These are phyloP conservation scores for Noctuana brunneofusca DNA, from an alignment of 2,888 invertebrate genomes.

Conservation along the genomic window DNA sequence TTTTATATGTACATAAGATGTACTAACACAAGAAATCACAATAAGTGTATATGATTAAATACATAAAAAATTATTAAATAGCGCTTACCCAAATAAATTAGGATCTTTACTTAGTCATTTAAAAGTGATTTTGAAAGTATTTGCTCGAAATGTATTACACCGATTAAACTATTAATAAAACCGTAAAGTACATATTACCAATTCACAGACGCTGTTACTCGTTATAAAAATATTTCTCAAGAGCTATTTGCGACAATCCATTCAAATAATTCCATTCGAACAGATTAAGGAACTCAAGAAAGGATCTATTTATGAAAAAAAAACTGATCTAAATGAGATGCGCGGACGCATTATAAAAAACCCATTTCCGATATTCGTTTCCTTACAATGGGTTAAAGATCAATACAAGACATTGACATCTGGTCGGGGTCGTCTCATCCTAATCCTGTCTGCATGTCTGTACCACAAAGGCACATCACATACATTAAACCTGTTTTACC, in stretches of 20 bases:
- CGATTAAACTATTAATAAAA: slow-evolving; percentile 7
- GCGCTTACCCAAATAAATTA: neutral
- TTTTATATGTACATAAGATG: too few species aligned
- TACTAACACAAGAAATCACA: too few species aligned
- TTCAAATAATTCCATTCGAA: slow-evolving; percentile 26
- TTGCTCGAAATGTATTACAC: neutral
- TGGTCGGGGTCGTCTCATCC: slow-evolving; percentile 67
- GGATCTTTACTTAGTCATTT: neutral
- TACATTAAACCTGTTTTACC: slow-evolving; percentile 78
- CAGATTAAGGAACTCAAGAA: slow-evolving; percentile 33
- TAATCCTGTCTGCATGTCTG: slow-evolving; percentile 65
- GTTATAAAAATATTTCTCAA: slow-evolving; percentile 35
- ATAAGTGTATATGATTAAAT: too few species aligned
- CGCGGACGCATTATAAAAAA: slow-evolving; percentile 65
- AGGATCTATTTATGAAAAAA: slow-evolving; percentile 22
- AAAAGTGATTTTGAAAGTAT: neutral
- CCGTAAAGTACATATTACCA: slow-evolving; percentile 8
- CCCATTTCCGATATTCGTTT: slow-evolving; percentile 67
- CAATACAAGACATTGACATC: slow-evolving; percentile 74
- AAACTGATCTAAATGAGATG: slow-evolving; percentile 51
- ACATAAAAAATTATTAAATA: too few species aligned
- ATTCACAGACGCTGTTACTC: slow-evolving; percentile 24
- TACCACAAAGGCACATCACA: slow-evolving; percentile 63
- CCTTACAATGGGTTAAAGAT: slow-evolving; percentile 63
- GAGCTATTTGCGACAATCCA: slow-evolving; percentile 34